Percentiles rank a stretch among this genome's conserved stretches.
Conservation (phyloP, 2,888 invertebrate genomes). For the Brenthis ino region DNA sequence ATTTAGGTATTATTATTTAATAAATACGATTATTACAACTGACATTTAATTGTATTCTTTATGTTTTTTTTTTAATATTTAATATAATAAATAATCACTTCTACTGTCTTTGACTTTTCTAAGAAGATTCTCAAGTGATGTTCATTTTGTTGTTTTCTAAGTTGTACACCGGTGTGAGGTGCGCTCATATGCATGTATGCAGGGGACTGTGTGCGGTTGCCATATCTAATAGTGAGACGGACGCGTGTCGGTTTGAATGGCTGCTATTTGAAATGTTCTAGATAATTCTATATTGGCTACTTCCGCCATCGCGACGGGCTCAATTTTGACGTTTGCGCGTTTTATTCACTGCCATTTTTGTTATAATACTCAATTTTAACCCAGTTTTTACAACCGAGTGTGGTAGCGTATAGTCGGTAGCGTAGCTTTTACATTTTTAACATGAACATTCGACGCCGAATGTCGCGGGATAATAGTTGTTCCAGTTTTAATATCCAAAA, state of each 20-base stretch:
- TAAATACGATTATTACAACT: conserved; percentile 13
- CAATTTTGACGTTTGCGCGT: conserved; percentile 32
- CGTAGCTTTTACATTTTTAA: conserved; percentile 20
- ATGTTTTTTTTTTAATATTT: background rate
- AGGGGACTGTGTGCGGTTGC: conserved; percentile 62
- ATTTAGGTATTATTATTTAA: conserved; percentile 1
- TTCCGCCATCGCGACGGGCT: conserved; percentile 27
- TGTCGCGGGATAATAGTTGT: background rate
- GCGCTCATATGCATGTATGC: conserved; percentile 30
- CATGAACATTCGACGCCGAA: conserved; percentile 20
- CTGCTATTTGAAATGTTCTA: conserved; percentile 6
- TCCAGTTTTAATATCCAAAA: conserved; percentile 2
- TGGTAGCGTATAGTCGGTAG: conserved; percentile 6
- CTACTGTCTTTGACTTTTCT: background rate
- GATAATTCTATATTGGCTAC: conserved; percentile 16
- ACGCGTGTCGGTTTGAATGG: conserved; percentile 61
- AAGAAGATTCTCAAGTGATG: background rate
- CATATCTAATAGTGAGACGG: conserved; percentile 79
- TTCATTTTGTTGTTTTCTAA: background rate
- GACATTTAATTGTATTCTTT: conserved; percentile 12
- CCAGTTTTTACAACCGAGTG: conserved; percentile 20
- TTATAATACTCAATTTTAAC: conserved; percentile 37
- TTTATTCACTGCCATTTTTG: conserved; percentile 37
- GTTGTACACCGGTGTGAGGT: conserved; percentile 32
- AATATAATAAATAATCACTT: background rate